Percentiles rank a stretch among this genome's conserved stretches.
Conservation (phyloP, 1,140 invertebrate genomes). For the Macrobrachium nipponense region DNA sequence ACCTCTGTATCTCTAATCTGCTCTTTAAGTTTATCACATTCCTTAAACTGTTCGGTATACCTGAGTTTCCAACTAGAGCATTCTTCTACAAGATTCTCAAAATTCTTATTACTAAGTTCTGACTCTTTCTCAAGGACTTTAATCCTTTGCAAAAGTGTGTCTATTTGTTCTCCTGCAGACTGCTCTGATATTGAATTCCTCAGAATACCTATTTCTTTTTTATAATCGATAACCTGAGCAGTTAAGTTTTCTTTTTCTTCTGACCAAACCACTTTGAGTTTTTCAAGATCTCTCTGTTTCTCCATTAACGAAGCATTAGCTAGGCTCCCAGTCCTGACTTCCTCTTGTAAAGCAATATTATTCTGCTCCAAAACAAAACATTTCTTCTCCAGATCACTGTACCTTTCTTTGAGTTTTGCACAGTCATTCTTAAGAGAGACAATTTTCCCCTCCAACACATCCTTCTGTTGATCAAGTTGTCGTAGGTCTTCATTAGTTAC, state of each 20-base stretch:
- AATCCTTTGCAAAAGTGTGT: constrained; percentile 12
- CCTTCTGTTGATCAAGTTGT: background rate
- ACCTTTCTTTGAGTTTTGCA: background rate
- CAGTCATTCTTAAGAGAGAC: background rate
- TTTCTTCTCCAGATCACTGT: background rate
- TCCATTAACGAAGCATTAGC: background rate
- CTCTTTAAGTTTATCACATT: constrained; percentile 25
- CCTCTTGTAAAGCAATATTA: constrained; percentile 8
- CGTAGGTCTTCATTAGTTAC: background rate
- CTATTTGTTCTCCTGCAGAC: background rate
- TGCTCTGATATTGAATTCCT: background rate
- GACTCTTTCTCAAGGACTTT: constrained; percentile 5
- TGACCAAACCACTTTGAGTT: background rate
- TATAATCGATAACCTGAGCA: constrained; percentile 4
- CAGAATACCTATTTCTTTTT: background rate
- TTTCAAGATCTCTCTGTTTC: constrained; percentile 17
- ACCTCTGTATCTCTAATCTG: background rate
- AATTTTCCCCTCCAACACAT: background rate
- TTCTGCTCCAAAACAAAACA: background rate
- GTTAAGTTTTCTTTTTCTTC: constrained; percentile 11
- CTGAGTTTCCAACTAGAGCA: constrained; percentile 3
- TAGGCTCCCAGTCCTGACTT: constrained; percentile 8
- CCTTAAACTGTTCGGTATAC: constrained; percentile 18
- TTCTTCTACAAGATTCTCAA: constrained; percentile 22
- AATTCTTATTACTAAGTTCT: background rate